Base-by-base conservation (phyloP, 2,113 vertebrate species). In the Lanius collurio region DNA sequence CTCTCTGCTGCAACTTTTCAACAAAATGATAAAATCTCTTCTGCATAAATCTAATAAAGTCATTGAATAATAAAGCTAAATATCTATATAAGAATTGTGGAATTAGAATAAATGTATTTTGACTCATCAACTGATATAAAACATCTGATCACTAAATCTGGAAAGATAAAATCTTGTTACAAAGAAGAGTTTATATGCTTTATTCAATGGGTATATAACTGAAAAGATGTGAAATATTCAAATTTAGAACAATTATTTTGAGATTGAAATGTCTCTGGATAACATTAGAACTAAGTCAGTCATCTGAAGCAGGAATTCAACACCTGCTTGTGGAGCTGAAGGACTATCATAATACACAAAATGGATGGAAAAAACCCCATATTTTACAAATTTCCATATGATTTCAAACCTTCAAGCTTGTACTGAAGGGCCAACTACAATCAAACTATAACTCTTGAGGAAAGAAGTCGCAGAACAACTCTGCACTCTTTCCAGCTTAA, bases 291-390 rank as follows among this genome's bases (percentile, higher is more conserved):
- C 11, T 46, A 68, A 42, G 4, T 44, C 63, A 65, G 33, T 28
- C 3, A 75, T 83, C 11, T 80, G 53, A 87, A 15, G 7, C 37
- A 92, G n/a, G 7, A 49, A 69, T 57, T 44, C 21, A 65, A 1
- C 10, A 68, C 31, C 42, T 89, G 11, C 3, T 84, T 62, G 13
- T 30, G 22, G 30, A 93, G 23, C 15, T 87, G 22, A 75, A 74
- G 11, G 4, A 37, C 26, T 55, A 27, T 37, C 4, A 63, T 85
- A 62, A 49, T 55, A 49, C 4, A 14, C 2, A 13, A 37, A 82
- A 76, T 1, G 1, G 3, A 69, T 18, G 3, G 44, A n/a, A 67
- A 68, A 59, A 74, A 27, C 0, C 0, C 5, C 13, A 22, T 56
- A 64, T 15, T 64, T 67, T 49, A 63, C 10, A 77, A 50, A 46